These are phyloP conservation scores for Argya squamiceps DNA, from an alignment of 2,797 vertebrate species.

Conservation along the genomic window DNA sequence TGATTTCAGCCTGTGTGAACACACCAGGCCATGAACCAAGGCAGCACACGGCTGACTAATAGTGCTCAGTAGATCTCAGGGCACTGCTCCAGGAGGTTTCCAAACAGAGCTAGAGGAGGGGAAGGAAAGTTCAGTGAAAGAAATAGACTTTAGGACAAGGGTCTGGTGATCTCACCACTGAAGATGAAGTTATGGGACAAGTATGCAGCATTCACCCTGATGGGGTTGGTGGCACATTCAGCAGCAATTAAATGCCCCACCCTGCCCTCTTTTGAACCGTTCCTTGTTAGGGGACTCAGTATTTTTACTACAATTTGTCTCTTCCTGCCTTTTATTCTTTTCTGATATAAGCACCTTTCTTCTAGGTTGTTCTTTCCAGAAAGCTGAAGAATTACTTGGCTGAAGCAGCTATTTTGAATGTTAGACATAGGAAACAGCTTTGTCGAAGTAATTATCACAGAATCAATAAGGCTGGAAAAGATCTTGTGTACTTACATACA, in stretches of 20 bases:
- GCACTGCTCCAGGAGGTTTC: accelerated
- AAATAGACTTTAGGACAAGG: background rate
- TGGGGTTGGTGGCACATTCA: background rate
- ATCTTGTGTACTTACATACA: background rate
- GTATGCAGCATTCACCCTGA: background rate
- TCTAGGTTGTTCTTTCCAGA: background rate
- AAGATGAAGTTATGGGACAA: background rate
- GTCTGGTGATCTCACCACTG: background rate
- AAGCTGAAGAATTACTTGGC: background rate
- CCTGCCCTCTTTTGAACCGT: background rate
- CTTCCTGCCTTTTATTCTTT: background rate
- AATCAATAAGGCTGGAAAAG: background rate
- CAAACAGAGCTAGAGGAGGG: background rate
- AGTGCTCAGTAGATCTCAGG: background rate
- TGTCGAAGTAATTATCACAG: background rate
- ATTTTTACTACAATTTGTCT: background rate
- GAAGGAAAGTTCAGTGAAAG: background rate
- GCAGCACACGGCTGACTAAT: background rate
- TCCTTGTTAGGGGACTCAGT: background rate
- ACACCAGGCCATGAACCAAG: background rate
- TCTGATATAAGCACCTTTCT: background rate
- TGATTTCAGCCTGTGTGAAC: background rate
- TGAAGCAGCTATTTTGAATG: background rate
- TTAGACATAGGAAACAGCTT: background rate
- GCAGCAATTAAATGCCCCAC: background rate